Evolutionary conservation across 2,113 vertebrate species (phyloP).

Genomic region (Ellobius talpinus): DNA sequence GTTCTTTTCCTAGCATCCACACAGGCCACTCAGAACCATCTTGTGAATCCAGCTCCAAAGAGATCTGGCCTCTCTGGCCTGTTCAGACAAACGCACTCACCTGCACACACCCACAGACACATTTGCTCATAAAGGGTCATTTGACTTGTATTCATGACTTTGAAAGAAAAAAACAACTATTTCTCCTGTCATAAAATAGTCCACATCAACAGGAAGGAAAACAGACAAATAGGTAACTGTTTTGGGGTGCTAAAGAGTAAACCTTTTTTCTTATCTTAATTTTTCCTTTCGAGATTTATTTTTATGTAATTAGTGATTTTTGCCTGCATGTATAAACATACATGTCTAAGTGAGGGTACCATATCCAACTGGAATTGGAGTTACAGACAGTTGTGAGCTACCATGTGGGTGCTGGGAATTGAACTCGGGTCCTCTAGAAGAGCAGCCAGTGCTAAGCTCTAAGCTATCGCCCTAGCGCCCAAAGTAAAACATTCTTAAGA

Average conservation of each 20-base stretch:
- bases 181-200: background rate
- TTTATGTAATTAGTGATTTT: background rate
- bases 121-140: background rate
- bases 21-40: background rate
- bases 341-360: background rate
- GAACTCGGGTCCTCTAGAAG: background rate
- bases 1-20: background rate
- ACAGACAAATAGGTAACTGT: background rate
- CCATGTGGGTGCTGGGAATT: background rate
- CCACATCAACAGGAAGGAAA: background rate
- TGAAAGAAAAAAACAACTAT: background rate
- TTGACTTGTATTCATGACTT: constrained; percentile 3
- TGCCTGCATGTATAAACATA: background rate
- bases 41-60: background rate
- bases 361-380: background rate
- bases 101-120: background rate
- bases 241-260: constrained; percentile 8
- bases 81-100: background rate
- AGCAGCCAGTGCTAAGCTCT: background rate
- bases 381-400: background rate
- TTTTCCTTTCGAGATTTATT: background rate
- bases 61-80: background rate
- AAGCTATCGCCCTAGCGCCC: background rate
- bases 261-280: background rate
- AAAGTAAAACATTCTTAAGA: background rate